Base-by-base conservation (phyloP, 2,888 invertebrate species). In the Malthinus flaveolus region DNA sequence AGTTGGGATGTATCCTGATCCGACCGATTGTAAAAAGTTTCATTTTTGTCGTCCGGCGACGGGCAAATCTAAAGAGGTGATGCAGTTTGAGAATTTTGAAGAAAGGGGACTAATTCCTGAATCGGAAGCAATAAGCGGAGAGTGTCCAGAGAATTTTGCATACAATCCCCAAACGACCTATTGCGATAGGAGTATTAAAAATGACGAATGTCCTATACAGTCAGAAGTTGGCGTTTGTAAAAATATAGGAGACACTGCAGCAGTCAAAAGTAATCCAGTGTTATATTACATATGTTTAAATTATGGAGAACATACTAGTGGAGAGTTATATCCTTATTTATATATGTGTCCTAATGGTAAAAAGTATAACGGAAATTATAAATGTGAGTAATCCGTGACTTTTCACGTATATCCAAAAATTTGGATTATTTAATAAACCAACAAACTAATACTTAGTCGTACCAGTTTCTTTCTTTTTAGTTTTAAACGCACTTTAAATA, bases 1-100 rank as follows among this genome's bases (percentile, higher is more conserved):
- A 32, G 23, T 23, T 23, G 54, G 54, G 11, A 9, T 55, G 4
- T 55, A 31, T 49, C 54, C 54, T 4, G 54, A 55, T 34, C 54
- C 48, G 1, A 33, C 33, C 7, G 13, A 33, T 48, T 55, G 54
- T 12, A 12, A 3, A 6, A 48, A 55, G 9, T 55, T 13, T 31
- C 48, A 55, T 42, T 48, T 37, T 11, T 55, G 54, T 32, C 10
- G 48, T 23, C n/a, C n/a, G 10, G 6, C 42, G 6, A 10, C 7
- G 46, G 5, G n/a, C n/a, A n/a, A n/a, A n/a, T n/a, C n/a, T n/a
- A n/a, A n/a, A n/a, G n/a, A n/a, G n/a, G n/a, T n/a, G n/a, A n/a
- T n/a, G n/a, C n/a, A n/a, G n/a, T n/a, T n/a, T n/a, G n/a, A n/a
- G n/a, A n/a, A n/a, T n/a, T n/a, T n/a, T n/a, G n/a, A n/a, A n/a